Base-by-base conservation (phyloP, 2,888 invertebrate genomes). In the Polydrusus cervinus region DNA sequence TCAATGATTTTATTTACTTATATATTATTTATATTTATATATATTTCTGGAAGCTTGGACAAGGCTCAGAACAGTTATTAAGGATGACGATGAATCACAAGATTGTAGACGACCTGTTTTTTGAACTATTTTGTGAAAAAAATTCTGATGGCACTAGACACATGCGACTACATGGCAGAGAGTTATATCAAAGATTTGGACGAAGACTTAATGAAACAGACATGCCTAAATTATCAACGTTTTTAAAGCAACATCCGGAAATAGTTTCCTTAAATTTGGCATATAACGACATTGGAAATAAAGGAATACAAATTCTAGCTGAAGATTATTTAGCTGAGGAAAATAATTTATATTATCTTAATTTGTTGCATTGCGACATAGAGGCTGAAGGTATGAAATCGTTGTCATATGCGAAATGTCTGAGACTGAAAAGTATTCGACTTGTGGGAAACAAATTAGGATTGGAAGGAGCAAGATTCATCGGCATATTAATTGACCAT, bases 391-490 rank as follows among this genome's bases (percentile, higher is more conserved):
- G 91, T 9, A 74, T 82, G 73, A 74, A 78, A 57, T 43, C n/a
- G 1, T 75, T 81, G 55, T 79, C 79, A n/a, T 71, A 77, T 7
- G 71, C 73, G n/a, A 70, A 74, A 78, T 73, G 84, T 49, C 75
- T 92, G 0, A 87, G 86, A 34, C 80, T 92, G 0, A 87, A 87
- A 80, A 88, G 88, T 73, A 81, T 92, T 1, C 84, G 90, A 80
- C 71, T 92, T 0, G 90, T 89, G 77, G 91, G 92, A 0, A 92
- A 92, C 79, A 88, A 90, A 81, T 85, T 92, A 34, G 90, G 91
- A 0, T 85, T 86, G 0, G 85, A 89, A 86, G 90, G 89, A 0
- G 90, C 90, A 0, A 88, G 88, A 80, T 85, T 86, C 80, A 84
- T 91, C 11, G 89, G 90, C 0, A 79, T 86, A 38, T 87, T 91